Evolutionary conservation across 2,113 vertebrate genomes (phyloP), one percentile per base, ranked within the genome.

Genomic region (Larimichthys polyactis): DNA sequence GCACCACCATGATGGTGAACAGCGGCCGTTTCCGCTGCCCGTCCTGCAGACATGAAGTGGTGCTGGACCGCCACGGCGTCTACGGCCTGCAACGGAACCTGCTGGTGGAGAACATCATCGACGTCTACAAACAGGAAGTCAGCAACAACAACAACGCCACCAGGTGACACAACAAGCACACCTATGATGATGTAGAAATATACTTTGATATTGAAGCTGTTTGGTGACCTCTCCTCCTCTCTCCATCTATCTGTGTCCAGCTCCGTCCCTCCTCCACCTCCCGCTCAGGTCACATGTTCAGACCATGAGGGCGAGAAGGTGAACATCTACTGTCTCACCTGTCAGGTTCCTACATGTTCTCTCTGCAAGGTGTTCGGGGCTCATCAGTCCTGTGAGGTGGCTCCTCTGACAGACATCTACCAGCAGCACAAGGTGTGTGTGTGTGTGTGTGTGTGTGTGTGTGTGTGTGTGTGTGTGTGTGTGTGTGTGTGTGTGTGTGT

Each of bases 321-420:
- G 82, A 96, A 96, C 91, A 96, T 96, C 90, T 96, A 94, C 81
- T 96, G 96, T 10, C 71, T 95, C 63, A 94, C 87, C 27, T 96
- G 96, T 65, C 91, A 94, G 54, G 51, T 92, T 9, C 94, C 95
- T 24, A 96, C 95, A 5, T 96, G 96, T 29, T 96, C 96, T 8
- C 94, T 96, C 17, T 96, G 96, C 79, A 96, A 96, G 78, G 96
- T 96, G 60, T 96, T 96, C 5, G 96, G 96, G 1, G 90, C 91
- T 16, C 96, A 96, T 87, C 94, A 90, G 80, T 75, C 91, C 54
- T 96, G 95, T 17, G 79, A 91, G 73, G 96, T 96, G 72, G 93
- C 94, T 14, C 95, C 96, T 1, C 90, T 96, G 57, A 68, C 86
- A 0, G 93, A 95, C 22, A 52, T 96, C 87, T 94, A 89, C 84